phyloP scores from a whole-genome alignment of 2,797 vertebrate genomes.

The Myripristis murdjan region DNA sequence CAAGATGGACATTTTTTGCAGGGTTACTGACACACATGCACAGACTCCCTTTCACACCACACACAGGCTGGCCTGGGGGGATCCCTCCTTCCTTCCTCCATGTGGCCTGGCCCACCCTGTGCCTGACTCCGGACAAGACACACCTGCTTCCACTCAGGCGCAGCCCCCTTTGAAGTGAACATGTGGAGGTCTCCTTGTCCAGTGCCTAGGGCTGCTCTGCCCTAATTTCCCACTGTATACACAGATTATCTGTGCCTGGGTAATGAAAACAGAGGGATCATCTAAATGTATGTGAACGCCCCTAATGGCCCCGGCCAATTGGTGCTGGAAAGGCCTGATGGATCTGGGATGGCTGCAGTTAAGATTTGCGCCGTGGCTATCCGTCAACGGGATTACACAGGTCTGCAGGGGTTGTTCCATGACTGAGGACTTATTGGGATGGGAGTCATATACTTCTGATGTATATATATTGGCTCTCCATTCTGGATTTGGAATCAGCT shows the following conservation, averaged over 20 bases:
- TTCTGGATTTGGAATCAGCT: slow-evolving; percentile 52
- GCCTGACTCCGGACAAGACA: slow-evolving; percentile 58
- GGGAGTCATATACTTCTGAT: slow-evolving; percentile 60
- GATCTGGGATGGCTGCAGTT: slow-evolving; percentile 62
- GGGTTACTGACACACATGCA: slow-evolving; percentile 5
- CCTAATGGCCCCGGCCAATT: slow-evolving; percentile 74
- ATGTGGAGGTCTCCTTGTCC: slow-evolving; percentile 69
- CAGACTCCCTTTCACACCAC: slow-evolving; percentile 21
- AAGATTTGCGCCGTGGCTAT: slow-evolving; percentile 65
- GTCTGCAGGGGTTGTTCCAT: slow-evolving; percentile 68
- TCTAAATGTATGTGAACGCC: slow-evolving; percentile 78
- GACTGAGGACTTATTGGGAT: slow-evolving; percentile 56
- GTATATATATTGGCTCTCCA: slow-evolving; percentile 55
- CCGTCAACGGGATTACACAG: slow-evolving; percentile 74
- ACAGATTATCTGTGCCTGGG: slow-evolving; percentile 79
- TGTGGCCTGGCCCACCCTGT: slow-evolving; percentile 61
- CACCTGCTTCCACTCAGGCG: slow-evolving; percentile 85
- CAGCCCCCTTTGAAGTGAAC: slow-evolving; percentile 76
- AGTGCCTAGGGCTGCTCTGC: slow-evolving; percentile 54
- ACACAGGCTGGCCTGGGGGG: slow-evolving; percentile 57
- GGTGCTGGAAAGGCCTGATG: slow-evolving; percentile 58
- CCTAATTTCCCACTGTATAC: slow-evolving; percentile 80
- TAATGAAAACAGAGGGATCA: slow-evolving; percentile 83
- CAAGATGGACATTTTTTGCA: not conserved
- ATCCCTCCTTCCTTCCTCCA: slow-evolving; percentile 53